phyloP scores from a whole-genome alignment of 2,888 invertebrate genomes.

The Pilophorus perplexus region DNA sequence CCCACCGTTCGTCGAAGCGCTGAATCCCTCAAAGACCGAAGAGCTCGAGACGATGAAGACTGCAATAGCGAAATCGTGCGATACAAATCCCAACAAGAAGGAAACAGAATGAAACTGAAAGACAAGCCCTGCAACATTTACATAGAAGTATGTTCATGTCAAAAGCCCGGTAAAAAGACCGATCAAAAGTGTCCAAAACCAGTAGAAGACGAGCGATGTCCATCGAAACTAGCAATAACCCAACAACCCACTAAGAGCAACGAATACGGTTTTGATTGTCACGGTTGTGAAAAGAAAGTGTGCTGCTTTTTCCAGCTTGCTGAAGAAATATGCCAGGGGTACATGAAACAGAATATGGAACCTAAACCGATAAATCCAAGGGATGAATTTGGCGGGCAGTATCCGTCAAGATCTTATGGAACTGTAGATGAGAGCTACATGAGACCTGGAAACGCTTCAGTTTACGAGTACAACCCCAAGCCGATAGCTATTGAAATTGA shows the following conservation, averaged over 20 bases:
- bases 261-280: background rate
- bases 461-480: too few relatives aligned
- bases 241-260: background rate
- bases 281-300: slow-evolving; percentile 13
- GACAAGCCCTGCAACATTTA: background rate
- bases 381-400: background rate
- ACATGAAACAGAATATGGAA: background rate
- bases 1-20: too few relatives aligned
- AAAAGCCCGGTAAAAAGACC: background rate
- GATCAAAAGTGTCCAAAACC: background rate
- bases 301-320: slow-evolving; percentile 5
- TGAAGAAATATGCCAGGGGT: slow-evolving; percentile 18
- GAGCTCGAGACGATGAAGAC: too few relatives aligned
- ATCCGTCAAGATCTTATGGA: background rate
- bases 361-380: background rate
- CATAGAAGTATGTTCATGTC: slow-evolving; percentile 13
- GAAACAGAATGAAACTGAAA: too few relatives aligned
- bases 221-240: background rate
- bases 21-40: too few relatives aligned
- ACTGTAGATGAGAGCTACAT: background rate
- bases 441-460: too few relatives aligned
- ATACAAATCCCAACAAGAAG: too few relatives aligned
- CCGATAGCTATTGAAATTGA: slow-evolving; percentile 5
- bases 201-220: too few relatives aligned
- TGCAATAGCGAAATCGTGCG: too few relatives aligned